Conservation (phyloP, 2,113 vertebrate species). For the Helogale parvula region DNA sequence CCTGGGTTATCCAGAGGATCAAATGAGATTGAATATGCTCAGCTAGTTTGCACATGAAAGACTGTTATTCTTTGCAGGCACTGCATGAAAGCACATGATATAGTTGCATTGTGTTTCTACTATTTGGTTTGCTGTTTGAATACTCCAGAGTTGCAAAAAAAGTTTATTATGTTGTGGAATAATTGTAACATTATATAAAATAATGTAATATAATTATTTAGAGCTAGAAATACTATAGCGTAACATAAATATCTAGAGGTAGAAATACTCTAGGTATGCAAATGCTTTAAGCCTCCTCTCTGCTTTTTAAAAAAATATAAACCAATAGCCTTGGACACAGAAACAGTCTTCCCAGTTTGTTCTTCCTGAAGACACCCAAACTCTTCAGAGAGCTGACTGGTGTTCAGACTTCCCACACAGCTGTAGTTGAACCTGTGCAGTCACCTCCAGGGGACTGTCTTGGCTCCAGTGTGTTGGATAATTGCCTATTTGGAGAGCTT, state of each 20-base stretch:
- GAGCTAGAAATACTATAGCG: background rate
- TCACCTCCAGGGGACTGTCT: constrained; percentile 40
- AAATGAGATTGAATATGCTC: background rate
- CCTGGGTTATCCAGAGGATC: background rate
- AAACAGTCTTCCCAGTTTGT: background rate
- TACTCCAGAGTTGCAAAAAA: background rate
- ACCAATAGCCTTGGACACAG: background rate
- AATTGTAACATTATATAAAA: background rate
- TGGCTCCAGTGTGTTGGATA: constrained; percentile 62
- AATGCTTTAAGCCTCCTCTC: background rate
- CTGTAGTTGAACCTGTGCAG: constrained; percentile 67
- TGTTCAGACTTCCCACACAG: constrained; percentile 56
- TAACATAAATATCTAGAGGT: background rate
- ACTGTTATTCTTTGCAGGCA: background rate
- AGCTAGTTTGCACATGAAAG: background rate
- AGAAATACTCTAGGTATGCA: background rate
- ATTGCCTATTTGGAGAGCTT: constrained; percentile 54
- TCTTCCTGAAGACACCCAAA: constrained; percentile 70
- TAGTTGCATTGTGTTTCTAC: background rate
- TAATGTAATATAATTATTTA: background rate
- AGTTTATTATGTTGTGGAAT: background rate
- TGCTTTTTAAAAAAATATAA: background rate
- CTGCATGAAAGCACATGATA: background rate
- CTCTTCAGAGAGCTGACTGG: background rate
- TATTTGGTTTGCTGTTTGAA: background rate